Percentiles rank a stretch among this genome's conserved stretches.
Evolutionary conservation across 2,797 vertebrate species (phyloP).

Genomic region (Hybognathus amarus): DNA sequence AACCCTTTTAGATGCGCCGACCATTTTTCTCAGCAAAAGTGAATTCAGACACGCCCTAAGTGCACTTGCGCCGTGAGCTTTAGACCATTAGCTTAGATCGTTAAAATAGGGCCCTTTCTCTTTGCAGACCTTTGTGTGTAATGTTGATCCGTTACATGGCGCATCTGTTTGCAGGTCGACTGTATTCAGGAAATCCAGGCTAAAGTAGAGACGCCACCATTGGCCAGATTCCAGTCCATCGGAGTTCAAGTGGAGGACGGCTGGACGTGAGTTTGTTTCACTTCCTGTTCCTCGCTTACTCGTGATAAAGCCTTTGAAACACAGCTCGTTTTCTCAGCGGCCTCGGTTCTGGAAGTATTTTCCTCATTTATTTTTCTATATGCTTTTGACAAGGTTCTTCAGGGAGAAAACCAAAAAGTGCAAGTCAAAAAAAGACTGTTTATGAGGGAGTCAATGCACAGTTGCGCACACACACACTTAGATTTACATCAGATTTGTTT

Average conservation of each 20-base stretch:
- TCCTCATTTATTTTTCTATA: not conserved
- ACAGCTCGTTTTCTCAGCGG: not conserved
- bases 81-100: too few relatives aligned
- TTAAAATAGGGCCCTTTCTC: not conserved
- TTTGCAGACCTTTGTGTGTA: not conserved
- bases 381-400: too few relatives aligned
- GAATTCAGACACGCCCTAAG: too few relatives aligned
- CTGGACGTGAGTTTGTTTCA: conserved; percentile 91
- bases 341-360: not conserved
- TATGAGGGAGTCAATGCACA: not conserved
- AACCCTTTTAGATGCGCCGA: too few relatives aligned
- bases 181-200: conserved; percentile 92
- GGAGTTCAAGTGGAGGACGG: conserved; percentile 99
- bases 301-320: not conserved
- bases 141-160: not conserved
- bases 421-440: not conserved
- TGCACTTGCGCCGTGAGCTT: too few relatives aligned
- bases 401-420: not conserved
- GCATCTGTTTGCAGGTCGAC: conserved; percentile 87
- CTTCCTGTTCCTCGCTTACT: conserved; percentile 5
- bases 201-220: conserved; percentile 89
- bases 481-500: not conserved
- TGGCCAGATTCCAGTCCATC: conserved; percentile 97
- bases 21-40: too few relatives aligned
- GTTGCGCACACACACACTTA: too few relatives aligned